Base-by-base conservation (phyloP, 2,888 invertebrate genomes). In the Cactoblastis cactorum region DNA sequence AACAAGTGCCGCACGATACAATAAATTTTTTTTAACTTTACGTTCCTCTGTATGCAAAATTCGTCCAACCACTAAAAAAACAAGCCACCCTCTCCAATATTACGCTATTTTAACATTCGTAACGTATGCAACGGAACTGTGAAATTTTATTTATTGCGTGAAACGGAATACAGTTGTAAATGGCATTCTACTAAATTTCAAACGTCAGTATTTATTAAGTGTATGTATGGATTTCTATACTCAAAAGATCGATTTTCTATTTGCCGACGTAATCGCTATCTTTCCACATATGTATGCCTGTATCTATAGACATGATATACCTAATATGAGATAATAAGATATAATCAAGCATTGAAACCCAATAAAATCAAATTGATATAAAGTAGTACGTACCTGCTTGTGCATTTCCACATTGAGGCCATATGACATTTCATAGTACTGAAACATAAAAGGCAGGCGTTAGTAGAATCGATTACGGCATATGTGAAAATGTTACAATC, bases 371-470 rank as follows among this genome's bases (percentile, higher is more conserved):
- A 22, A 28, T 9, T 28, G 9, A 49, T 51, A 49, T 9, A 48
- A 54, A 56, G 55, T 54, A 50, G 59, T 62, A 82, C 93, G 91
- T 91, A 96, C 96, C 95, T 98, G 97, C 92, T 98, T 98, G 90
- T 97, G 97, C 96, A 98, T 97, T 91, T 98, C 98, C 81, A 97
- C 97, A 91, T 97, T 97, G 89, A 98, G 94, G 72, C 97, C 97
- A 91, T 97, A 97, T 52, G 97, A 97, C 97, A 98, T 97, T 93
- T 98, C 98, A 92, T 97, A 97, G 91, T 97, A 98, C 97, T 97
- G 95, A 74, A 95, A 95, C 87, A 90, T 77, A 91, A 89, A 89
- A 59, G 65, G 68, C 60, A 74, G 62, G 64, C 64, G 74, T 83
- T 79, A 81, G 75, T 65, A 45, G 65, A 74, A 71, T 74, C 74